phyloP scores from a whole-genome alignment of 35 echinoderm and acorn worm species.

The Holothuria glaberrima region DNA sequence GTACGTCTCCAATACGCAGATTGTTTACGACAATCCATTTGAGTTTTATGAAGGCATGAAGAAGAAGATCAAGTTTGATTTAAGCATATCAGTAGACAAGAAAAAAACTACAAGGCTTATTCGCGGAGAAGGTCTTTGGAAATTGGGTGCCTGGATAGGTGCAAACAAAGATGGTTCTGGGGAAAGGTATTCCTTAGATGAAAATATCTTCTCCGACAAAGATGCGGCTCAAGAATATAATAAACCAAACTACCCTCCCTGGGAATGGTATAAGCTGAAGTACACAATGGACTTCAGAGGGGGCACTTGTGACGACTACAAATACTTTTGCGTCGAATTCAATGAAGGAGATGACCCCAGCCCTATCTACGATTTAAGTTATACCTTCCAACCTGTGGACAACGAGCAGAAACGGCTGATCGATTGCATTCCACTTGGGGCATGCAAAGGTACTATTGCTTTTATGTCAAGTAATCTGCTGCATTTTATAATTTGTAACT shows the following conservation, averaged over 20 bases:
- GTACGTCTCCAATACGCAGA: neutral
- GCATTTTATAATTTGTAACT: no score
- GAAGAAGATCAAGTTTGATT: constrained; percentile 25
- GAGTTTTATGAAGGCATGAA: constrained; percentile 1
- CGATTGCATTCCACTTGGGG: constrained; percentile 28
- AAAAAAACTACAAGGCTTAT: neutral
- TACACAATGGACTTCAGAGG: neutral
- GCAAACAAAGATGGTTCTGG: constrained; percentile 16
- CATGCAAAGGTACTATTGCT: constrained; percentile 27
- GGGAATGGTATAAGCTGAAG: constrained; percentile 12
- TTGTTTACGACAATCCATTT: neutral
- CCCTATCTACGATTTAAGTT: neutral
- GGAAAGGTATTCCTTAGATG: constrained; percentile 13
- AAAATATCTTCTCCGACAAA: neutral
- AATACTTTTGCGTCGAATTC: constrained; percentile 37
- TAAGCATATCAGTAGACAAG: neutral
- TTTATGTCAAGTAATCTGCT: no score
- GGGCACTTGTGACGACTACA: constrained; percentile 18
- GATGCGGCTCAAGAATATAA: constrained; percentile 19
- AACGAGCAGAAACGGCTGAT: constrained; percentile 4
- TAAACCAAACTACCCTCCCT: constrained; percentile 14
- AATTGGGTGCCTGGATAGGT: constrained; percentile 22
- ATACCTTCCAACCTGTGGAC: neutral
- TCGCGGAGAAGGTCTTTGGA: constrained; percentile 28
- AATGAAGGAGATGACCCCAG: neutral